These are phyloP conservation scores for Aplochiton taeniatus DNA, from an alignment of 2,797 vertebrate genomes.

Conservation along the genomic window DNA sequence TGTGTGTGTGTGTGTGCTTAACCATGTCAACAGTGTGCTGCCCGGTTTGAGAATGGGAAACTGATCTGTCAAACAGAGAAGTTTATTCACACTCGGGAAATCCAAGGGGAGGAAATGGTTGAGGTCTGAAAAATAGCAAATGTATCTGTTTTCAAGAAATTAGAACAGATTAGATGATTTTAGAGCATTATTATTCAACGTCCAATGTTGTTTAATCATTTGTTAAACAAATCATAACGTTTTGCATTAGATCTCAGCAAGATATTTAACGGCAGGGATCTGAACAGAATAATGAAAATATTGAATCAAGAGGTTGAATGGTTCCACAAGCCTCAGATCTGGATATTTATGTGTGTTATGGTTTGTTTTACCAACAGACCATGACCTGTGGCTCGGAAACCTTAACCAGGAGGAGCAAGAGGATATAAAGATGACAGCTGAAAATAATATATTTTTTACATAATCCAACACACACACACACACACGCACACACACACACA, in stretches of 20 bases:
- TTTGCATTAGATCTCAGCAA: too few species aligned
- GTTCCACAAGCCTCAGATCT: too few species aligned
- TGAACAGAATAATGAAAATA: too few species aligned
- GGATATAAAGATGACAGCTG: slow-evolving; percentile 43
- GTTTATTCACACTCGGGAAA: slow-evolving; percentile 77
- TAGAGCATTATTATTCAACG: too few species aligned
- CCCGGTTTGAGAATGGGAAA: slow-evolving; percentile 78
- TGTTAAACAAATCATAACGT: too few species aligned
- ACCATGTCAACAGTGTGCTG: slow-evolving; percentile 69
- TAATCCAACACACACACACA: background rate
- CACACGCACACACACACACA: too few species aligned
- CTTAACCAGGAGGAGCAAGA: slow-evolving; percentile 78
- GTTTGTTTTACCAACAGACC: slow-evolving; percentile 61
- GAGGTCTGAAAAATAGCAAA: slow-evolving; percentile 67
- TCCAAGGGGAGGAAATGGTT: slow-evolving; percentile 82
- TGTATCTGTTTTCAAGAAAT: too few species aligned
- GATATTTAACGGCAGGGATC: too few species aligned
- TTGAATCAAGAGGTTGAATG: too few species aligned
- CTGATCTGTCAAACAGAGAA: slow-evolving; percentile 77
- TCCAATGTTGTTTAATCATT: too few species aligned
- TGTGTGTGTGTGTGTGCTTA: background rate
- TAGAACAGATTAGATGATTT: too few species aligned
- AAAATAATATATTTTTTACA: background rate
- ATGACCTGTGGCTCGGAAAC: slow-evolving; percentile 71
- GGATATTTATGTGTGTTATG: too few species aligned